phyloP scores from a whole-genome alignment of 2,888 invertebrate genomes.

The Cancer borealis region DNA sequence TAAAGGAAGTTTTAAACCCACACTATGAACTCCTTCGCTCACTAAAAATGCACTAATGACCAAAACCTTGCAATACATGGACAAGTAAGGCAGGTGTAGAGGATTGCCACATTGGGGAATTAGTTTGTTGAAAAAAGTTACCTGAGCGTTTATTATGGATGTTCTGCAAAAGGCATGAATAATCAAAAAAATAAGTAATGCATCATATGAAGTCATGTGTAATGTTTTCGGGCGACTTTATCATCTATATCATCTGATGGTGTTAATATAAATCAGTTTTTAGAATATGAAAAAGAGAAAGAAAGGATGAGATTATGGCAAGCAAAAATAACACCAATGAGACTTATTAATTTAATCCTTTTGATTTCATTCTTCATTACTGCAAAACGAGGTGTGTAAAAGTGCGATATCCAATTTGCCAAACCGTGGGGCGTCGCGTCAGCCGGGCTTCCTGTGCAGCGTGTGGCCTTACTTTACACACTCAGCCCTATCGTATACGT shows the following conservation, averaged over 20 bases:
- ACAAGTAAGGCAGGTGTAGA: neutral
- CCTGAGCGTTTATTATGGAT: neutral
- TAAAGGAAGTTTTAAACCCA: slow-evolving; percentile 3
- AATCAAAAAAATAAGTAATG: too few relatives aligned
- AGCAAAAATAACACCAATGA: neutral
- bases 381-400: neutral
- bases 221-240: too few relatives aligned
- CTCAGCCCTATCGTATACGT: neutral
- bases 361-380: neutral
- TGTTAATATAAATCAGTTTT: too few relatives aligned
- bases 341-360: neutral
- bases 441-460: neutral
- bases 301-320: neutral
- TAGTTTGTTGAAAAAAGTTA: neutral
- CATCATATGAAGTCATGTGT: too few relatives aligned
- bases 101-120: neutral
- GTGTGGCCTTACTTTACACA: neutral
- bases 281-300: slow-evolving; percentile 10
- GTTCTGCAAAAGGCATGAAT: neutral
- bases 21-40: neutral
- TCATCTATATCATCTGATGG: too few relatives aligned
- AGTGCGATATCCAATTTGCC: neutral
- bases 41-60: neutral
- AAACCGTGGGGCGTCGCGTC: neutral
- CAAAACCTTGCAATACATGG: neutral